Percentiles rank a stretch among this genome's conserved stretches.
Evolutionary conservation across 2,888 invertebrate species (phyloP).

Genomic region (Diaphora mendica): DNA sequence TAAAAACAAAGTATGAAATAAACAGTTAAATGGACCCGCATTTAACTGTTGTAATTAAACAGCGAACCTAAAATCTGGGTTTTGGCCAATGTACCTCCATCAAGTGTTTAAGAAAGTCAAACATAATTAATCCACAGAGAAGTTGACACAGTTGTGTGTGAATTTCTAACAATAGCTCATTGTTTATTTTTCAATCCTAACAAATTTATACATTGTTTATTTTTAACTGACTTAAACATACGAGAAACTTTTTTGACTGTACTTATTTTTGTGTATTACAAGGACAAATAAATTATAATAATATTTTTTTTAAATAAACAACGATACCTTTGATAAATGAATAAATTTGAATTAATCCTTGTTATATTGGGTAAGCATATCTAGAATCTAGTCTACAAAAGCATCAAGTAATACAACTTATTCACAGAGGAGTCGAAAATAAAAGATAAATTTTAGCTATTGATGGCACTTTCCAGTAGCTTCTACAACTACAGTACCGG

Average conservation of each 20-base stretch:
- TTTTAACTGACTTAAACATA: background rate
- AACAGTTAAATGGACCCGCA: background rate
- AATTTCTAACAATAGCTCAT: background rate
- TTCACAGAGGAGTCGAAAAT: background rate
- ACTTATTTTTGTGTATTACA: background rate
- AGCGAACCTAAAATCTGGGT: background rate
- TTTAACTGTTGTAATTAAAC: background rate
- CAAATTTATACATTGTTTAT: conserved; percentile 2
- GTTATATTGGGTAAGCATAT: too few relatives aligned
- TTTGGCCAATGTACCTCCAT: background rate
- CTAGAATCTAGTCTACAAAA: background rate
- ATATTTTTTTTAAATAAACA: background rate
- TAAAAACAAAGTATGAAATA: background rate
- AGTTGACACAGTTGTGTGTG: conserved; percentile 9
- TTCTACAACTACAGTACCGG: background rate
- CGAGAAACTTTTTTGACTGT: background rate
- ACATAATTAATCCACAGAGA: background rate
- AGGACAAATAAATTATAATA: background rate
- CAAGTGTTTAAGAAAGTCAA: background rate
- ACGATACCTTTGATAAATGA: background rate
- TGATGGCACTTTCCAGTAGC: background rate
- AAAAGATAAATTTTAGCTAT: background rate
- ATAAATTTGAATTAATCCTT: background rate
- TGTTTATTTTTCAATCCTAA: background rate
- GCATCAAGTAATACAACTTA: background rate